Percentiles rank a stretch among this genome's conserved stretches.
Evolutionary conservation across 2,888 invertebrate genomes (phyloP).

Genomic region (Automeris io): DNA sequence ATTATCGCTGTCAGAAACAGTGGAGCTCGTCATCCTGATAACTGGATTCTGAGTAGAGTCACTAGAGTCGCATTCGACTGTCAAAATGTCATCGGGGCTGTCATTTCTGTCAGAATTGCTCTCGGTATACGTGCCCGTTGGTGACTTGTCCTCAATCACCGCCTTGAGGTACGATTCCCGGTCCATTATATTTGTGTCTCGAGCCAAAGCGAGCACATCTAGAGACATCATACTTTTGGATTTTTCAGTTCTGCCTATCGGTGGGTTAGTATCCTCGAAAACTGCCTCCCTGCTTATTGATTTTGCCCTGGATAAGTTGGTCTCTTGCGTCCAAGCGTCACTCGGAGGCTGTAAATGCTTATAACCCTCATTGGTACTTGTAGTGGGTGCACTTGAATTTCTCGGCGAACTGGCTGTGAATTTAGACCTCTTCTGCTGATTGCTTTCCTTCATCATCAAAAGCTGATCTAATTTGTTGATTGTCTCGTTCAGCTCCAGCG

Average conservation of each 20-base stretch:
- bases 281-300: conserved; percentile 59
- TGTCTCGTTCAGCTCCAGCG: conserved; percentile 84
- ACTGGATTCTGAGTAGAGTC: conserved; percentile 67
- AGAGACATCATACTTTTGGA: conserved; percentile 72
- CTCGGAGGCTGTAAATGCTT: conserved; percentile 44
- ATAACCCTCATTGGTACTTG: conserved; percentile 46
- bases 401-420: conserved; percentile 55
- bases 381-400: conserved; percentile 60
- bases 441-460: conserved; percentile 81
- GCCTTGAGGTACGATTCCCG: conserved; percentile 66
- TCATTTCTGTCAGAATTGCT: conserved; percentile 69
- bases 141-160: conserved; percentile 68
- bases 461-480: conserved; percentile 86
- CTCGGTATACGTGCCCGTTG: conserved; percentile 64
- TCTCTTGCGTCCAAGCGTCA: conserved; percentile 43
- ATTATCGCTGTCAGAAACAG: conserved; percentile 63
- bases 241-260: conserved; percentile 53
- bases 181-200: conserved; percentile 60
- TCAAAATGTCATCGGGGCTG: conserved; percentile 63
- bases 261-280: conserved; percentile 47
- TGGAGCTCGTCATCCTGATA: conserved; percentile 68
- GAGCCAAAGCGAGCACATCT: conserved; percentile 59
- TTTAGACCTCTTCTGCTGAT: conserved; percentile 72
- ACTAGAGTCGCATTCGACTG: conserved; percentile 70
- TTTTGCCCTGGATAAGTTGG: conserved; percentile 47